Evolutionary conservation across 2,888 invertebrate species (phyloP), one percentile per base, ranked within the genome.

Genomic region (Acrobasis consociella): DNA sequence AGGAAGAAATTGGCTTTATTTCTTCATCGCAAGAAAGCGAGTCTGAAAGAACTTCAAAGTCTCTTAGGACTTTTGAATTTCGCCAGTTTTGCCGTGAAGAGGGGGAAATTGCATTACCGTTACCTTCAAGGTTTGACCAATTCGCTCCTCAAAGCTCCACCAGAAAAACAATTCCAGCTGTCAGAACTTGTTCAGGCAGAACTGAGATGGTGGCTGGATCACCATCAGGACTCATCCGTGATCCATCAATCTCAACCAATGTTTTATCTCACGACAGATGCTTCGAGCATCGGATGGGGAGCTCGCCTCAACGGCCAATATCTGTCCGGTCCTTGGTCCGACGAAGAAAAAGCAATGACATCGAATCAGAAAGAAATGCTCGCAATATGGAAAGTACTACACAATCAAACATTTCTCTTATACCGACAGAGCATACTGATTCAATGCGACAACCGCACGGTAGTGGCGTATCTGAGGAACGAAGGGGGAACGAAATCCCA

Each of bases 371-470:
- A 67, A 42, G 71, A 72, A 58, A 65, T 73, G 67, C 56, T 67
- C 1, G 69, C 69, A 8, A 62, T 70, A 9, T 31, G 8, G 16
- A 50, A 50, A 16, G 50, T 50, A 9, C 16, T 50, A 7, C 50
- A 50, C 5, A 50, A 16, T 5, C 50, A 50, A 50, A 16, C 16
- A 7, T 15, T 50, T 8, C 50, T 50, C 15, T 16, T 50, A 16
- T 16, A 50, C 16, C 50, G 10, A 9, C 50, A 50, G 16, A 50
- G 16, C 50, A 50, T 50, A 16, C 55, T 65, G 9, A 60, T 66
- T 15, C 72, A 72, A 53, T 67, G 65, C 62, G 69, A 74, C 64
- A 74, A 73, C 16, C 64, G 67, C 3, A 73, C 71, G 9, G 67
- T 64, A 7, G 62, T 72, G 0, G 53, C 67, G 0, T 69, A 70